Percentiles rank a stretch among this genome's conserved stretches.
These are phyloP conservation scores for Charanyca ferruginea DNA, from an alignment of 2,888 invertebrate species.

Conservation along the genomic window DNA sequence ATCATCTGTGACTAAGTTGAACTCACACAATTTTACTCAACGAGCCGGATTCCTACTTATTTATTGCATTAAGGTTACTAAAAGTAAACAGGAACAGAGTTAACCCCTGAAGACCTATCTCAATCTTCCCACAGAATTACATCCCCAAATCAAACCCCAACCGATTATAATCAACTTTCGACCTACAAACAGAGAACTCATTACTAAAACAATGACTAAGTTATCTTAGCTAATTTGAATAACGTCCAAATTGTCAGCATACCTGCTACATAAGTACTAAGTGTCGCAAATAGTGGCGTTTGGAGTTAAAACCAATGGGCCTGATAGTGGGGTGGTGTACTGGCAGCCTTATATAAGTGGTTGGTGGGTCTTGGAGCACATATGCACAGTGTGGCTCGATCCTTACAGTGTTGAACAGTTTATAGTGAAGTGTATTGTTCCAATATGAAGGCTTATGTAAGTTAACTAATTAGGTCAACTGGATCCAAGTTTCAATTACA, in stretches of 20 bases:
- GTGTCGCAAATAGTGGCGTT: slow-evolving; percentile 67
- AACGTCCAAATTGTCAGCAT: slow-evolving; percentile 55
- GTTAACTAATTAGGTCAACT: slow-evolving; percentile 63
- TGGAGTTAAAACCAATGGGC: slow-evolving; percentile 63
- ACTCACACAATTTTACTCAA: too few relatives aligned
- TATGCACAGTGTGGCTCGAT: slow-evolving; percentile 73
- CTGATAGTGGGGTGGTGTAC: slow-evolving; percentile 75
- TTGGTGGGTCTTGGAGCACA: slow-evolving; percentile 69
- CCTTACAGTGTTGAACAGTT: slow-evolving; percentile 65
- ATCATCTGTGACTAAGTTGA: too few relatives aligned
- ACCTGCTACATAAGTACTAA: slow-evolving; percentile 58
- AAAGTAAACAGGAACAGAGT: not conserved
- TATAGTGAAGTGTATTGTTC: slow-evolving; percentile 71
- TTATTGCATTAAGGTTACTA: not conserved
- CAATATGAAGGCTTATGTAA: slow-evolving; percentile 85
- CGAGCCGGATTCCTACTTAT: too few relatives aligned
- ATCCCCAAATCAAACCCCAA: slow-evolving; percentile 21
- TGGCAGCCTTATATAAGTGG: slow-evolving; percentile 80
- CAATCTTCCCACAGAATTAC: not conserved
- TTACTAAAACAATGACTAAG: slow-evolving; percentile 36
- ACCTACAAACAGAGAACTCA: slow-evolving; percentile 30
- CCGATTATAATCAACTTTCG: slow-evolving; percentile 6
- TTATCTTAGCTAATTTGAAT: slow-evolving; percentile 47
- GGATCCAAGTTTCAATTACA: not conserved
- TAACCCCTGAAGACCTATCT: not conserved